These are phyloP conservation scores for Hippocampus barbouri DNA, from an alignment of 2,113 vertebrate species.

Conservation along the genomic window DNA sequence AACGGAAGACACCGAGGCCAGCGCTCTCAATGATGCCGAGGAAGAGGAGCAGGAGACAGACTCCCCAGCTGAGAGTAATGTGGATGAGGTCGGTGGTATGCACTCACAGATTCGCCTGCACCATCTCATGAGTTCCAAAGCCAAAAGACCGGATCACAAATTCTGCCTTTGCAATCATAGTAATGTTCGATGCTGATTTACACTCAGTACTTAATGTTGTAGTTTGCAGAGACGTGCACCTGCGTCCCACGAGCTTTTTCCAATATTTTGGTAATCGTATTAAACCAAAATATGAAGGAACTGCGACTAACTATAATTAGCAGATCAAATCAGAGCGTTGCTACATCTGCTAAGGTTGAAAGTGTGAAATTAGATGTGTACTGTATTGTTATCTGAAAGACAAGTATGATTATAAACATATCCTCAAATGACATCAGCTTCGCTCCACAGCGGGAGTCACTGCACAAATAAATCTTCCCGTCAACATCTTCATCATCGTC, in stretches of 20 bases:
- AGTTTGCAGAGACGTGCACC: neutral
- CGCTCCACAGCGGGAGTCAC: neutral
- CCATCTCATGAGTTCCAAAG: neutral
- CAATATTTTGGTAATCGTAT: neutral
- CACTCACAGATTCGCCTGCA: neutral
- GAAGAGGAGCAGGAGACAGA: slow-evolving; percentile 39
- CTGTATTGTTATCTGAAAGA: neutral
- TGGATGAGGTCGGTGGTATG: slow-evolving; percentile 64
- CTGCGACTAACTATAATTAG: neutral
- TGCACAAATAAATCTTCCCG: neutral
- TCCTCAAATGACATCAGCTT: neutral
- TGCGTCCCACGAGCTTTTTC: neutral
- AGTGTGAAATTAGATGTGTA: neutral
- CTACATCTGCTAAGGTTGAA: neutral
- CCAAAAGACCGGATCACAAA: neutral
- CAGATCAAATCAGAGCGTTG: neutral
- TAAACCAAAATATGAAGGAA: neutral
- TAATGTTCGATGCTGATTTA: neutral
- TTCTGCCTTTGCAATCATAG: neutral
- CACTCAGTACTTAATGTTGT: neutral
- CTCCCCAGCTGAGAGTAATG: slow-evolving; percentile 59
- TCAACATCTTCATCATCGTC: neutral
- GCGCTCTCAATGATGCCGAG: slow-evolving; percentile 52
- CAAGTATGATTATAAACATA: neutral
- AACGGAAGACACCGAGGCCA: slow-evolving; percentile 65